A percentile compares a stretch with the other conserved stretches of the same genome.
phyloP scores from a whole-genome alignment of 2,113 vertebrate species.

The Laticauda colubrina region DNA sequence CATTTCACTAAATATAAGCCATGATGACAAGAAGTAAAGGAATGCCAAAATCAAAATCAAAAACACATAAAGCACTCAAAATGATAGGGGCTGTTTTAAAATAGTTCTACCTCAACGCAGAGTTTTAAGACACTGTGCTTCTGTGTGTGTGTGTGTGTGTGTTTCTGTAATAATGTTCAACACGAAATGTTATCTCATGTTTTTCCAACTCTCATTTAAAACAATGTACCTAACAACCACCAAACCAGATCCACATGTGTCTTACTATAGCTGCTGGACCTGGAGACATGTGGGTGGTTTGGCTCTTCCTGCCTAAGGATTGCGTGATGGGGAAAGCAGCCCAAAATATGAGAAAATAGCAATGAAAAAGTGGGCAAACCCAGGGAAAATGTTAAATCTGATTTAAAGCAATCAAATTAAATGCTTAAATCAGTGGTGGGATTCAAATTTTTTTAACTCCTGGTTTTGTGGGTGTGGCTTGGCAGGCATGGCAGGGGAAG shows the following conservation, averaged over 20 bases:
- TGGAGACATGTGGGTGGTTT: background rate
- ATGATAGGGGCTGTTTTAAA: background rate
- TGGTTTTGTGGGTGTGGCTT: too few relatives aligned
- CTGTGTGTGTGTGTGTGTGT: background rate
- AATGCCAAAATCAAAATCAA: background rate
- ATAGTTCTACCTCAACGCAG: background rate
- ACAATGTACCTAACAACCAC: background rate
- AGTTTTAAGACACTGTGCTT: background rate
- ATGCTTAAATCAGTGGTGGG: background rate
- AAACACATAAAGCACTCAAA: background rate
- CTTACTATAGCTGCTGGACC: background rate
- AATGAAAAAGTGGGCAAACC: background rate
- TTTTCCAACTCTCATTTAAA: background rate
- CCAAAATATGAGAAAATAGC: background rate
- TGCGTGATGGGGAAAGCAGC: background rate
- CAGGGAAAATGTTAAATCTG: background rate
- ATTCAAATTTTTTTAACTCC: too few relatives aligned
- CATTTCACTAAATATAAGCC: background rate
- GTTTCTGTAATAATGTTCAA: background rate
- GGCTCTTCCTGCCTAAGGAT: background rate
- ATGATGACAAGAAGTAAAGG: background rate
- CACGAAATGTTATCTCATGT: background rate
- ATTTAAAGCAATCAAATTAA: background rate
- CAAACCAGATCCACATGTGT: background rate
- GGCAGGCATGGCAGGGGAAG: too few relatives aligned